phyloP scores from a whole-genome alignment of 2,113 vertebrate genomes.

The Tor tambroides region DNA sequence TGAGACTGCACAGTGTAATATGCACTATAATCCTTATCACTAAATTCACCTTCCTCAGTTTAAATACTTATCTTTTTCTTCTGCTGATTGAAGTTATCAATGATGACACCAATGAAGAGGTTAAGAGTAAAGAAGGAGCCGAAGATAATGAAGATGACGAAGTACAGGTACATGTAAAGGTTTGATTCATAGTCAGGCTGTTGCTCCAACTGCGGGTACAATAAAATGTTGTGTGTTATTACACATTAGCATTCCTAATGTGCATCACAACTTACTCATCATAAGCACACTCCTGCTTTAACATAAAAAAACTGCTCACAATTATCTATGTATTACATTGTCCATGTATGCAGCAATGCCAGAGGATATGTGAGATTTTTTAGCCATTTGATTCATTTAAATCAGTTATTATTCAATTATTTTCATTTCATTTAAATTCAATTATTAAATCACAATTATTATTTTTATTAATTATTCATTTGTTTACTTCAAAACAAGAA shows the following conservation, averaged over 20 bases:
- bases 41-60: neutral
- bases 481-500: neutral
- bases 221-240: neutral
- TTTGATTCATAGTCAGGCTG: conserved; percentile 90
- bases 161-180: conserved; percentile 97
- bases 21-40: neutral
- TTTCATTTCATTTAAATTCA: neutral
- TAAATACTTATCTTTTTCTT: conserved; percentile 98
- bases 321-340: neutral
- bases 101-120: conserved; percentile 98
- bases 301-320: neutral
- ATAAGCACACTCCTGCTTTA: neutral
- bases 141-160: conserved; percentile 98
- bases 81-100: conserved; percentile 99
- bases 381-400: neutral
- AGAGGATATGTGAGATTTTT: neutral
- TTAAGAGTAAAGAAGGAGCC: conserved; percentile 98
- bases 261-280: conserved; percentile 2
- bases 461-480: neutral
- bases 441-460: neutral
- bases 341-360: neutral
- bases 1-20: neutral
- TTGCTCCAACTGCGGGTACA: conserved; percentile 69
- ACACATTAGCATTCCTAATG: neutral
- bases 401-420: no score